Percentiles rank a stretch among this genome's conserved stretches.
These are phyloP conservation scores for Paracanthobrama guichenoti DNA, from an alignment of 2,113 vertebrate genomes.

Conservation along the genomic window DNA sequence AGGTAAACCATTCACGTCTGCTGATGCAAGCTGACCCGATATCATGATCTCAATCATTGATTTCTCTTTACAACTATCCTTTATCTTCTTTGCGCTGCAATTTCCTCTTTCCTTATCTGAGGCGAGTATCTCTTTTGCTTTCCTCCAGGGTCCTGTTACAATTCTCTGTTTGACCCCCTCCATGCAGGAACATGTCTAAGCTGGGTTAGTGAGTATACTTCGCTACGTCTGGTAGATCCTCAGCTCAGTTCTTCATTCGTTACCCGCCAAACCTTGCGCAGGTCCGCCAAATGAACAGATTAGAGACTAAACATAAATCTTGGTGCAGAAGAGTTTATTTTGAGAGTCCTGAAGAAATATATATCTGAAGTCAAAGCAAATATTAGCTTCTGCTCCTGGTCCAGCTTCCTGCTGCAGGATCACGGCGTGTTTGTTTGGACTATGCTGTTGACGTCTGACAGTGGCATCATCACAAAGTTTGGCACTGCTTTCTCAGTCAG, in stretches of 20 bases:
- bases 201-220: slow-evolving; percentile 4
- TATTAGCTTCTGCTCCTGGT: slow-evolving; percentile 23
- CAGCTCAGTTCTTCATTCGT: slow-evolving; percentile 4
- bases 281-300: background rate
- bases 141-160: slow-evolving; percentile 15
- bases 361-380: slow-evolving; percentile 39
- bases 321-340: slow-evolving; percentile 25
- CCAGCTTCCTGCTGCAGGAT: slow-evolving; percentile 1
- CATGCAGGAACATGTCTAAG: slow-evolving; percentile 30
- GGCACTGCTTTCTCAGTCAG: background rate
- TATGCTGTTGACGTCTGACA: background rate
- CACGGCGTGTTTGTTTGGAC: slow-evolving; percentile 34
- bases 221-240: slow-evolving; percentile 8
- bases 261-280: background rate
- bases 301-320: slow-evolving; percentile 42
- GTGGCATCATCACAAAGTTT: slow-evolving; percentile 27
- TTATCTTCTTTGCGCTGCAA: slow-evolving; percentile 18
- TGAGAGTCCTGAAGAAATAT: slow-evolving; percentile 11
- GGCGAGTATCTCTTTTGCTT: background rate
- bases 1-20: background rate
- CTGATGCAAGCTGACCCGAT: background rate
- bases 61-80: slow-evolving; percentile 4
- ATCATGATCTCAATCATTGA: background rate
- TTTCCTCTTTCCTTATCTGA: slow-evolving; percentile 26
- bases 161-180: slow-evolving; percentile 35